These are phyloP conservation scores for Artemisiospiza belli DNA, from an alignment of 2,113 vertebrate species.

Conservation along the genomic window DNA sequence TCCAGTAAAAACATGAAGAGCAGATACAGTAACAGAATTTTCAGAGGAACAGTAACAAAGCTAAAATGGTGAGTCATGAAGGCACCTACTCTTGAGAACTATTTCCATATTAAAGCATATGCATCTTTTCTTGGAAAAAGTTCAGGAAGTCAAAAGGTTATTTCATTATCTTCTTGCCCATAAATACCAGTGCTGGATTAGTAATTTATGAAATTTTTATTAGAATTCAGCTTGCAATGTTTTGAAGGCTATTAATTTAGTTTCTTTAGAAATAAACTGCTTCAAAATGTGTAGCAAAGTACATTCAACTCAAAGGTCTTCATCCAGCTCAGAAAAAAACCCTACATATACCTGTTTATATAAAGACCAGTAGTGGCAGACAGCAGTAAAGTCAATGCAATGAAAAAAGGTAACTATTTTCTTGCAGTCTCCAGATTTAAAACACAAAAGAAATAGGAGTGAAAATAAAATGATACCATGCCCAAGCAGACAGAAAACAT, in stretches of 20 bases:
- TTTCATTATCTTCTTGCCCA: not conserved
- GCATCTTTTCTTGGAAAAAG: not conserved
- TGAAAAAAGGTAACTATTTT: not conserved
- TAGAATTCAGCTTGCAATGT: not conserved
- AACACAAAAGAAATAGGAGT: not conserved
- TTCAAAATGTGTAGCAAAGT: not conserved
- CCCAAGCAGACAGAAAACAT: not conserved
- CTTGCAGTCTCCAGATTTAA: not conserved
- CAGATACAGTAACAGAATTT: not conserved
- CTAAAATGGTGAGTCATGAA: not conserved
- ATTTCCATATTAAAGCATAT: not conserved
- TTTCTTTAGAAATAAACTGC: not conserved
- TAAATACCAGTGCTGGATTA: not conserved
- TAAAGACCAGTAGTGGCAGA: not conserved
- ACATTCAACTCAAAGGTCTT: not conserved
- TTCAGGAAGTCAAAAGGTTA: not conserved
- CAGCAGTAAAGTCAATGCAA: not conserved
- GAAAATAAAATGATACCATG: not conserved
- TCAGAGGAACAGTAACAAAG: not conserved
- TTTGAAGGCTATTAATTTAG: not conserved
- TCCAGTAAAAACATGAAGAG: not conserved
- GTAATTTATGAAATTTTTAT: not conserved
- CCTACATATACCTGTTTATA: not conserved
- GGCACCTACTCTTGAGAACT: not conserved
- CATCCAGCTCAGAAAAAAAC: not conserved